These are phyloP conservation scores for Hemibagrus guttatus DNA, from an alignment of 2,797 vertebrate genomes.

Conservation along the genomic window DNA sequence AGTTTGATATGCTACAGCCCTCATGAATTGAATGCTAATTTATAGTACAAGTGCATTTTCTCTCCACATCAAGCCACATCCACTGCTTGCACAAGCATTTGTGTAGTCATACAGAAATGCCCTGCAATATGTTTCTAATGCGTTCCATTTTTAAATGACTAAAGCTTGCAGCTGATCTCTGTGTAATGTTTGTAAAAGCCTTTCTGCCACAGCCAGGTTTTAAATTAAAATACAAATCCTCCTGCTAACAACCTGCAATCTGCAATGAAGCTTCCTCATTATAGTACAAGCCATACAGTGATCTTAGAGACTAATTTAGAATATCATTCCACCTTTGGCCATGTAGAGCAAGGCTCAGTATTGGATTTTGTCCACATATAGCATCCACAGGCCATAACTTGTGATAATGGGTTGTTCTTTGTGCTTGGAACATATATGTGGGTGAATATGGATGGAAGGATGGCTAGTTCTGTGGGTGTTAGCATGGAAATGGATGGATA, in stretches of 20 bases:
- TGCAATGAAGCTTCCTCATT: constrained; percentile 15
- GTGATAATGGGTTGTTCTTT: constrained; percentile 10
- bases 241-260: background rate
- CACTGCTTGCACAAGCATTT: background rate
- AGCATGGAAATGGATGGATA: constrained; percentile 25
- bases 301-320: background rate
- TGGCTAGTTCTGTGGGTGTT: background rate
- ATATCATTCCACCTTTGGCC: constrained; percentile 12
- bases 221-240: constrained; percentile 34
- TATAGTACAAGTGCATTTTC: background rate
- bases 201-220: constrained; percentile 7
- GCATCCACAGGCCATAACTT: background rate
- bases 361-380: constrained; percentile 1
- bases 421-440: background rate
- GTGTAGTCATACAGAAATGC: constrained; percentile 1
- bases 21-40: constrained; percentile 11
- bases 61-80: background rate
- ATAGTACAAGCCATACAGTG: constrained; percentile 18
- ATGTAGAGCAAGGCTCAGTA: background rate
- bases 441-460: constrained; percentile 18
- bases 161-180: constrained; percentile 1
- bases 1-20: background rate
- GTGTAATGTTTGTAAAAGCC: constrained; percentile 15
- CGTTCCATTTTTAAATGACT: background rate
- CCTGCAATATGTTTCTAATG: background rate